Conservation (phyloP, 2,797 vertebrate species). For the Carduelis carduelis region DNA sequence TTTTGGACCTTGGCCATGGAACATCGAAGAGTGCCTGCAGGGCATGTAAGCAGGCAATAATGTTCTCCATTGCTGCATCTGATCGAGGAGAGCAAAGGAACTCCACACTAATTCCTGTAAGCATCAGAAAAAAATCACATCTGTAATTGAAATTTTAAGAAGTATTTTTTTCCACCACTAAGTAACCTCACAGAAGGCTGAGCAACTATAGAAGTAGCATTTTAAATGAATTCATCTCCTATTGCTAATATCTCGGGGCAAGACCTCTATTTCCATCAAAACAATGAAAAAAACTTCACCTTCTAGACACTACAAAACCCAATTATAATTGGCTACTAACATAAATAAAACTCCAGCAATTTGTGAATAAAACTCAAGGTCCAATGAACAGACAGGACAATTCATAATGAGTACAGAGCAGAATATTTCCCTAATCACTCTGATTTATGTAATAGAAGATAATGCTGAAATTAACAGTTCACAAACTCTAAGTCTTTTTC, state of each 20-base stretch:
- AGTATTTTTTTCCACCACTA: background rate
- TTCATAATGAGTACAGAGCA: background rate
- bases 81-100: slow-evolving; percentile 90
- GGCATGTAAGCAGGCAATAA: slow-evolving; percentile 85
- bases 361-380: background rate
- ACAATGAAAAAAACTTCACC: background rate
- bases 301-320: background rate
- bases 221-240: background rate
- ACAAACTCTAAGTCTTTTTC: background rate
- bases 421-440: background rate
- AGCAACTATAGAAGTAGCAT: background rate
- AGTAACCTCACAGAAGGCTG: background rate
- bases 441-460: background rate
- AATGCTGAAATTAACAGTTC: background rate
- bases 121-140: background rate
- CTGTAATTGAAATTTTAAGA: background rate
- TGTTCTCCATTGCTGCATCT: slow-evolving; percentile 88
- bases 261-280: background rate
- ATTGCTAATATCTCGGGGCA: background rate
- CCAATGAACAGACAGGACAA: background rate
- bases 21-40: slow-evolving; percentile 84
- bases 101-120: slow-evolving; percentile 87
- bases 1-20: slow-evolving; percentile 87
- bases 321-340: background rate
- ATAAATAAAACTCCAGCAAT: background rate